Evolutionary conservation across 1,140 invertebrate genomes (phyloP), one percentile per base, ranked within the genome.

Genomic region (Fopius arisanus): DNA sequence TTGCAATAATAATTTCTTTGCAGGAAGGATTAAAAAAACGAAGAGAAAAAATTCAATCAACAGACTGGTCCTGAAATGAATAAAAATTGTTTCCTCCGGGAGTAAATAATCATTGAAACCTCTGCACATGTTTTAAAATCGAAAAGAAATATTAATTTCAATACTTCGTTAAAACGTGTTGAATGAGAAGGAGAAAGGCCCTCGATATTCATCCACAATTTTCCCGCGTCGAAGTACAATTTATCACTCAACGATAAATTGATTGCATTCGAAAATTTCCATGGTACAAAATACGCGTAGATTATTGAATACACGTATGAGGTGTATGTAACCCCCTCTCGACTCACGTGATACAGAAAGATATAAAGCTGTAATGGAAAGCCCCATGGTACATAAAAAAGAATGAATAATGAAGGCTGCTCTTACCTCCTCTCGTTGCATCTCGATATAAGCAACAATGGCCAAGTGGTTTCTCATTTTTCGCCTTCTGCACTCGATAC

Each of bases 331-430:
- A n/a, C 41, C 37, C 28, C 14, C 14, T 26, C 12, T 7, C 14
- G 16, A 14, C 41, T 1, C n/a, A 70, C 29, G 23, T 26, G 51
- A 70, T 70, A 59, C 48, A 37, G 43, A 69, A 69, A 70, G 68
- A 70, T 70, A 70, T 63, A 54, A 19, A 59, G 54, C 54, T 10
- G 51, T 70, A 37, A 62, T 70, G 28, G 69, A 63, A 70, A 70
- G n/a, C 33, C 21, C 54, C 23, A 26, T 19, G 14, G 59, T 28
- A 65, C 23, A 72, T 37, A 59, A 72, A n/a, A 72, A 65, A 59
- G 70, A 66, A 72, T 72, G 70, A 72, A 72, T 72, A 72, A 72
- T 72, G 70, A 72, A 65, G 37, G 31, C 37, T 62, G 26, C 14
- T 72, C 33, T 63, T 48, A 29, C 37, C 51, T 28, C 16, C 33